Base-by-base conservation (phyloP, 2,888 invertebrate species). In the Pandemis heparana region DNA sequence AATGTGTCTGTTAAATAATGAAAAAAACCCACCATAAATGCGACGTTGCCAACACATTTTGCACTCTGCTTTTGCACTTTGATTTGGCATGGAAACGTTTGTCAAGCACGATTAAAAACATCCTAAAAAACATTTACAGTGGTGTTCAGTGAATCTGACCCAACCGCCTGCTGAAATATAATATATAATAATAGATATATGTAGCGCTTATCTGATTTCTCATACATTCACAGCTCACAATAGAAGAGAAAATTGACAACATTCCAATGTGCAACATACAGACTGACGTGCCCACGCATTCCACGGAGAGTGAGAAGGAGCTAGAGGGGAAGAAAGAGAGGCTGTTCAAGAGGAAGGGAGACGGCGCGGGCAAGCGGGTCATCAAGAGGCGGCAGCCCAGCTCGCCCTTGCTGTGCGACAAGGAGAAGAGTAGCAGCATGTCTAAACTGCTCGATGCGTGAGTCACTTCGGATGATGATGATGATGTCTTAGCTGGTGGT, bases 381-480 rank as follows among this genome's bases (percentile, higher is more conserved):
- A 88, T 89, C 23, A 93, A 89, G 82, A 84, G 89, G 76, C 82
- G 89, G 46, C 92, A 91, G 12, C 90, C 93, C 0, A 80, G 89
- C 1, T 92, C 93, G 1, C 91, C 93, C 12, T 82, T 90, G 5
- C 75, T 96, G n/a, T 94, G 95, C 59, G 97, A 97, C 76, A 97
- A 97, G 84, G 98, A 97, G 86, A 95, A 97, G 75, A 97, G 98
- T 81, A 97, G 97, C 77, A 98, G 98, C 32, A 97, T 98, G 96
- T 98, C 98, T 9, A 96, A 98, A 79, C 87, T 98, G 68, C 93
- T 98, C 38, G 98, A 98, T 80, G 97, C 96, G 94, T 94, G 61
- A 92, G 93, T 92, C 5, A 5, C 48, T 48, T 14, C 10, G 10
- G 9, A 9, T 10, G 10, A 10, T 9, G 43, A 32, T 32, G 23